These are phyloP conservation scores for Sialia sialis DNA, from an alignment of 2,113 vertebrate species.

Conservation along the genomic window DNA sequence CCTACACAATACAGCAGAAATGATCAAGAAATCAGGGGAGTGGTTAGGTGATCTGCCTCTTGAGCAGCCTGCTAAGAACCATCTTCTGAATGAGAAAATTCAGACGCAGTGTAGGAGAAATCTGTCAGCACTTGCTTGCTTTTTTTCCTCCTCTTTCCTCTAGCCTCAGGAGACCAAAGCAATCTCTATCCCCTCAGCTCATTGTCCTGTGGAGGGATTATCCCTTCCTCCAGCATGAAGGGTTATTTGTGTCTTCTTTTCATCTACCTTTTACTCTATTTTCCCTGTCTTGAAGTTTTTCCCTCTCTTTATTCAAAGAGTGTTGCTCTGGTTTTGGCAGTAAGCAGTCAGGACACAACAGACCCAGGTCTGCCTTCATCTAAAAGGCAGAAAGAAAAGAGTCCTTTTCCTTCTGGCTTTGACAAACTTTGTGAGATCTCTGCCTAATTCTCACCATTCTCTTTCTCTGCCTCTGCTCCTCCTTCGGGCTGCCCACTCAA, in stretches of 20 bases:
- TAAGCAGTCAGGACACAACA: neutral
- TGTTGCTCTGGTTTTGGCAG: neutral
- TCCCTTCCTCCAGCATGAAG: neutral
- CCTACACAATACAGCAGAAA: neutral
- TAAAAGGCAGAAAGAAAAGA: neutral
- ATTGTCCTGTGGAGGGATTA: neutral
- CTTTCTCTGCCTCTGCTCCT: neutral
- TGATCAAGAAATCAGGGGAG: neutral
- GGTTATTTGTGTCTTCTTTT: neutral
- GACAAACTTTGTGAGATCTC: neutral
- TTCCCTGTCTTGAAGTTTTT: neutral
- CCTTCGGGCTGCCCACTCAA: neutral
- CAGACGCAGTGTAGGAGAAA: neutral
- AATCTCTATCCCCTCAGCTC: neutral
- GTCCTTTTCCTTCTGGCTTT: neutral
- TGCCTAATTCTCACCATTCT: neutral
- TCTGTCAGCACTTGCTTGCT: neutral
- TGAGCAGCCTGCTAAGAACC: neutral
- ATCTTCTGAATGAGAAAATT: slow-evolving; percentile 4
- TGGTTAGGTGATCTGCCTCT: neutral
- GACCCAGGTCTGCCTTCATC: neutral
- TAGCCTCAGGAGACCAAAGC: neutral
- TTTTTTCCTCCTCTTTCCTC: neutral
- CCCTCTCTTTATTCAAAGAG: neutral
- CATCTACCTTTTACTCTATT: neutral